Evolutionary conservation across 1,140 invertebrate species (phyloP).

Genomic region (Neodiprion pinetum): DNA sequence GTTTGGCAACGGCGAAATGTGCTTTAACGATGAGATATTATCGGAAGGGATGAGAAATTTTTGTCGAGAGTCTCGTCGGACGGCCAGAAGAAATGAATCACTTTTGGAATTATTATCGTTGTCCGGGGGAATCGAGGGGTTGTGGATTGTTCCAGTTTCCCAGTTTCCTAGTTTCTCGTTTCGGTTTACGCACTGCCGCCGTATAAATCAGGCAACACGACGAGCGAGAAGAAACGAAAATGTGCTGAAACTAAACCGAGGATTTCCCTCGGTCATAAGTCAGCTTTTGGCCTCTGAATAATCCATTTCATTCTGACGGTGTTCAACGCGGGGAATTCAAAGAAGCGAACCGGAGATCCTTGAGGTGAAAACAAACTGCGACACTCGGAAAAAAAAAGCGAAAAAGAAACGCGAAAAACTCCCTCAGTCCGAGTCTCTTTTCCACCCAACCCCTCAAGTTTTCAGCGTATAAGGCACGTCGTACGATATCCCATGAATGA

Average conservation of each 20-base stretch:
- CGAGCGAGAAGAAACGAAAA: neutral
- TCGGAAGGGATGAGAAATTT: no score
- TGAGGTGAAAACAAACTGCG: neutral
- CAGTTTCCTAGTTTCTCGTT: neutral
- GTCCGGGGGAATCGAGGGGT: no score
- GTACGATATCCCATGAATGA: no score
- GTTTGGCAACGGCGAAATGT: no score
- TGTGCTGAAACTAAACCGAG: slow-evolving; percentile 7
- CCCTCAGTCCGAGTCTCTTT: no score
- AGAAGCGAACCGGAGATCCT: neutral
- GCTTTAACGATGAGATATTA: no score
- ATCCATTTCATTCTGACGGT: neutral
- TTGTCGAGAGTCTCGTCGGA: no score
- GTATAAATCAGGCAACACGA: neutral
- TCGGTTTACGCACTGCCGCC: neutral
- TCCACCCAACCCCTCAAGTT: no score
- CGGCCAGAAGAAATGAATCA: neutral
- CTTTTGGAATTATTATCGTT: neutral
- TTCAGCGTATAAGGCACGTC: no score
- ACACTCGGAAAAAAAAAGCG: neutral
- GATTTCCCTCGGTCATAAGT: neutral
- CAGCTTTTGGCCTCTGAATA: neutral
- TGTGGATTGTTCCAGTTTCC: neutral
- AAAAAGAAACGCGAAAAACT: no score
- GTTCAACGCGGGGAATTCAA: neutral